phyloP scores from a whole-genome alignment of 1,140 invertebrate genomes.

The Kradibia gibbosae region DNA sequence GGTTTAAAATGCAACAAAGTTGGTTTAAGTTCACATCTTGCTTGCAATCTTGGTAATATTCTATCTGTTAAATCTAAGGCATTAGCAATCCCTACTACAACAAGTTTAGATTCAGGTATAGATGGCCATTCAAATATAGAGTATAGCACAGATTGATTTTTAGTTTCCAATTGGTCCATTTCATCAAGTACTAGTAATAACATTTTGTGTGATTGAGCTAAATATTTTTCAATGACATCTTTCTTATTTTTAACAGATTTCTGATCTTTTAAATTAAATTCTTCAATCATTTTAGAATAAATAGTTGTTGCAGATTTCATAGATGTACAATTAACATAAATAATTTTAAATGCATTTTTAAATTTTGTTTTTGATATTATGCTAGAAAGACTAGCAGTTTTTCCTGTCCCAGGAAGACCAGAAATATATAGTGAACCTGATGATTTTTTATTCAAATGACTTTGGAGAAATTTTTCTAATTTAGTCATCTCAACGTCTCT shows the following conservation, averaged over 20 bases:
- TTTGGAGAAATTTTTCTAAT: slow-evolving; percentile 80
- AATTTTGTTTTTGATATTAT: slow-evolving; percentile 78
- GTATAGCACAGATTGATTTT: slow-evolving; percentile 91
- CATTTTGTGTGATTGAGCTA: slow-evolving; percentile 77
- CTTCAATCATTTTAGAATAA: slow-evolving; percentile 80
- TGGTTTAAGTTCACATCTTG: slow-evolving; percentile 80
- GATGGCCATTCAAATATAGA: slow-evolving; percentile 95
- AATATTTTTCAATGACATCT: slow-evolving; percentile 78
- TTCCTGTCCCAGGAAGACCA: slow-evolving; percentile 96
- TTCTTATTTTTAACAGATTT: slow-evolving; percentile 77
- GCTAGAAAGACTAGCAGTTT: slow-evolving; percentile 89
- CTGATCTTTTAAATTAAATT: slow-evolving; percentile 75
- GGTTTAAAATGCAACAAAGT: slow-evolving; percentile 91
- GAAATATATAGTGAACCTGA: slow-evolving; percentile 93
- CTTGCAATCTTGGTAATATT: slow-evolving; percentile 88
- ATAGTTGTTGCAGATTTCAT: slow-evolving; percentile 83
- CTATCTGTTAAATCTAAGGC: slow-evolving; percentile 95
- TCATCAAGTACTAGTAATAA: slow-evolving; percentile 94
- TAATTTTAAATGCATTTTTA: slow-evolving; percentile 75
- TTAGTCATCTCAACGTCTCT: slow-evolving; percentile 84
- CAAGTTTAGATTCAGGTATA: slow-evolving; percentile 78
- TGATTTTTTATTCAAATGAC: slow-evolving; percentile 77
- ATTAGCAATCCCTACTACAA: slow-evolving; percentile 96
- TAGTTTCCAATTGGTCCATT: slow-evolving; percentile 91
- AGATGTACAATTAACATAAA: slow-evolving; percentile 88